Base-by-base conservation (phyloP, 1,140 invertebrate genomes). In the Acromyrmex heyeri region DNA sequence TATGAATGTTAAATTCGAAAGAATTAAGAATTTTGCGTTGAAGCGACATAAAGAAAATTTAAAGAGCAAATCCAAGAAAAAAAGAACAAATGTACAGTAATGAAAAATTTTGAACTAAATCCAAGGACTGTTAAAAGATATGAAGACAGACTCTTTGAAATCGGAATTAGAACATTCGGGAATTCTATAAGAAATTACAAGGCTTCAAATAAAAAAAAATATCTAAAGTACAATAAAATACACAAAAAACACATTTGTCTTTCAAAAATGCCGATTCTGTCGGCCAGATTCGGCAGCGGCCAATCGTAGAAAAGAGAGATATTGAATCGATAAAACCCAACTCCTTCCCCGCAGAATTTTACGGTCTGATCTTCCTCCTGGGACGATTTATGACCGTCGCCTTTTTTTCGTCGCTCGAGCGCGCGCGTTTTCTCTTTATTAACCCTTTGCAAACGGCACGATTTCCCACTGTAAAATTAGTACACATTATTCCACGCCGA, bases 301-400 rank as follows among this genome's bases (percentile, higher is more conserved):
- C 88, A 90, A 86, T 90, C 72, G 50, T 44, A 62, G 27, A 61
- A 86, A 72, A 82, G 86, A 86, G 76, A 88, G 86, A 90, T 91
- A 91, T 90, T 85, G 87, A 90, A 90, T 88, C 90, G 89, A 91
- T 91, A 90, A 91, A 91, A 91, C 70, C 88, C 78, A 62, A 8
- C 2, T 44, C 38, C 38, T 44, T 70, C 87, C 85, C 65, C 82
- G 83, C 67, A 55, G 78, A 90, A 76, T 90, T 91, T 91, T 88
- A 91, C 89, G 82, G 77, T 85, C 61, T 87, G 89, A 88, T 90
- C 89, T 79, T 88, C 81, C 87, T 76, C 78, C 65, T 18, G 86
- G 65, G 3, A 87, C 79, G 86, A 91, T 91, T 91, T 91, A 88
- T 72, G 88, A 91, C 61, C 64, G 72, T 38, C 86, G 72, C 77